A percentile compares a stretch with the other conserved stretches of the same genome.
Conservation (phyloP, 2,797 vertebrate species). For the Chelmon rostratus region DNA sequence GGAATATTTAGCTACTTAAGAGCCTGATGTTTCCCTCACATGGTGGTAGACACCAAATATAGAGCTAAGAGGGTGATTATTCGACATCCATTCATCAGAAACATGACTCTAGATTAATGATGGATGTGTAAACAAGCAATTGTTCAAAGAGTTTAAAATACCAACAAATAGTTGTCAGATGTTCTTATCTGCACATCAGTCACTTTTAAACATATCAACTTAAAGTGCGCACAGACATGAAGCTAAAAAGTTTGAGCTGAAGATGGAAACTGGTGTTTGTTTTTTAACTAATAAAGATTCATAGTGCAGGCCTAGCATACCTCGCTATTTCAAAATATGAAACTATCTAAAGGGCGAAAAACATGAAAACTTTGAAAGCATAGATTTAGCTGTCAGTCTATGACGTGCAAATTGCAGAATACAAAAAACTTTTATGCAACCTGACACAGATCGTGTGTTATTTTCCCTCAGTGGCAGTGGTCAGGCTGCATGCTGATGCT, state of each 20-base stretch:
- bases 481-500: constrained; percentile 22
- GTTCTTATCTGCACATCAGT: not conserved
- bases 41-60: too few species aligned
- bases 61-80: too few species aligned
- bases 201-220: not conserved
- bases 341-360: not conserved
- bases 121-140: too few species aligned
- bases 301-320: too few species aligned
- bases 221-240: not conserved
- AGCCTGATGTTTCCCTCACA: too few species aligned
- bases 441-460: constrained; percentile 4
- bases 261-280: not conserved
- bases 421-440: constrained; percentile 2
- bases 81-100: too few species aligned
- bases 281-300: not conserved
- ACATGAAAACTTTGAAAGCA: not conserved
- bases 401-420: not conserved
- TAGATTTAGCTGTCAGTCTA: not conserved
- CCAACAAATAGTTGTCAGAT: not conserved
- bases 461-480: not conserved
- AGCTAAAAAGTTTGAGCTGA: not conserved
- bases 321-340: not conserved
- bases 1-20: too few species aligned
- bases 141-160: too few species aligned
- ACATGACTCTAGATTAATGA: too few species aligned